Conservation (phyloP, 1,140 invertebrate genomes). For the Watersipora subatra region DNA sequence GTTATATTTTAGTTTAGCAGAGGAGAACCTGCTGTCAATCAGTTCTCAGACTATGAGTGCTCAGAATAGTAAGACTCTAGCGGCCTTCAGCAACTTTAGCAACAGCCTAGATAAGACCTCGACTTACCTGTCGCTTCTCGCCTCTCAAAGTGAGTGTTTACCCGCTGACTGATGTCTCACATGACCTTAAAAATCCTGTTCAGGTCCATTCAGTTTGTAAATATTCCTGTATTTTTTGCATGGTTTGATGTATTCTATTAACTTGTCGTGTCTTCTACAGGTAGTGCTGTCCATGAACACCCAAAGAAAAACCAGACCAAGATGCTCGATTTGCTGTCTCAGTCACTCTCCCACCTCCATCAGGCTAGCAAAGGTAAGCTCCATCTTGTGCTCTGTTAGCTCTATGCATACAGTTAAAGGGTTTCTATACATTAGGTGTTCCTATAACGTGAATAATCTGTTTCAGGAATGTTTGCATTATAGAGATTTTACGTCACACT, state of each 20-base stretch:
- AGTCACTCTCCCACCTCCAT: slow-evolving; percentile 22
- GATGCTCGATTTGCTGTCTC: slow-evolving; percentile 22
- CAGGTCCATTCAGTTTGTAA: too few relatives aligned
- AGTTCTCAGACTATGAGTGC: slow-evolving; percentile 25
- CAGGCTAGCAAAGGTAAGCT: slow-evolving; percentile 29
- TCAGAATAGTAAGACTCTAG: slow-evolving; percentile 28
- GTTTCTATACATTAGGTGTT: too few relatives aligned
- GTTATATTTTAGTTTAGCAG: slow-evolving; percentile 26
- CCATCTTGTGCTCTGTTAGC: too few relatives aligned
- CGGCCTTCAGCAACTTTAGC: slow-evolving; percentile 22
- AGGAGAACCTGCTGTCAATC: slow-evolving; percentile 31
- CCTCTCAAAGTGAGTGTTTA: slow-evolving; percentile 29
- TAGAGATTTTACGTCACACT: too few relatives aligned
- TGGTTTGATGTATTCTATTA: background rate
- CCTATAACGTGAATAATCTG: too few relatives aligned
- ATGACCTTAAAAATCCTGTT: too few relatives aligned
- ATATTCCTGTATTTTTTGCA: too few relatives aligned
- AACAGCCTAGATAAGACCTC: slow-evolving; percentile 26
- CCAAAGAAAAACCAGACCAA: slow-evolving; percentile 21
- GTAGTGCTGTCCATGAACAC: slow-evolving; percentile 19
- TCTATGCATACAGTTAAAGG: too few relatives aligned
- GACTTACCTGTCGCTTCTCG: slow-evolving; percentile 26
- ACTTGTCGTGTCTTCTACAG: slow-evolving; percentile 14
- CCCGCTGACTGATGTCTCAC: too few relatives aligned
- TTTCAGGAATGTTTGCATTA: too few relatives aligned